Evolutionary conservation across 2,888 invertebrate species (phyloP), one percentile per base, ranked within the genome.

Genomic region (Congeria kusceri): DNA sequence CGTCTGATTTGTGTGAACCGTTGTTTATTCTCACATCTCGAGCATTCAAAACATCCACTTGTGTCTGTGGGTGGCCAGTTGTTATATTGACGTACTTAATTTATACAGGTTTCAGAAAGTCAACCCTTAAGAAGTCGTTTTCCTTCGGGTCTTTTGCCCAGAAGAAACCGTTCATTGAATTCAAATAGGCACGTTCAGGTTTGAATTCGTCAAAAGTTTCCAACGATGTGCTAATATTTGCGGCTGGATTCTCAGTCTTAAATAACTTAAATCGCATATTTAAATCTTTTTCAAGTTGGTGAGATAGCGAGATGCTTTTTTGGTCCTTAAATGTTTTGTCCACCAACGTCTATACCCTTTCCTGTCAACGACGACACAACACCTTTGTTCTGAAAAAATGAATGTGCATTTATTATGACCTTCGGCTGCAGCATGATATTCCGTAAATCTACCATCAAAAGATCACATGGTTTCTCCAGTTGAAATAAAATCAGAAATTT

Each of bases 401-500:
- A 32, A 7, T 7, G 5, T 7, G 4, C 32, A 32, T 4, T 32
- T 7, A 7, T 32, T 32, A 32, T 32, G 32, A 27, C 23, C 46
- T 69, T 77, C 0, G 28, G 56, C 20, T 82, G 82, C 3, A 28
- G 44, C 65, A 72, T 78, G 9, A 82, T 71, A 4, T 29, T 28
- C 44, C 58, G 64, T 18, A 82, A 32, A 32, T 82, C 58, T 23
- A 56, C 32, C 13, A 82, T 56, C 11, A 78, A 56, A 13, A 72
- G 32, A 23, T 82, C 82, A 59, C 78, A 71, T 4, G 82, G 78
- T 47, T 76, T 71, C 15, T 72, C 69, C 1, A 29, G 59, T 28
- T 76, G 59, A 57, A 83, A 83, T n/a, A 83, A 32, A 11, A 77
- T 27, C 0, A 83, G 46, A 49, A 71, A 77, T 11, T 77, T 29